phyloP scores from a whole-genome alignment of 1,140 invertebrate genomes.

The Penaeus indicus region DNA sequence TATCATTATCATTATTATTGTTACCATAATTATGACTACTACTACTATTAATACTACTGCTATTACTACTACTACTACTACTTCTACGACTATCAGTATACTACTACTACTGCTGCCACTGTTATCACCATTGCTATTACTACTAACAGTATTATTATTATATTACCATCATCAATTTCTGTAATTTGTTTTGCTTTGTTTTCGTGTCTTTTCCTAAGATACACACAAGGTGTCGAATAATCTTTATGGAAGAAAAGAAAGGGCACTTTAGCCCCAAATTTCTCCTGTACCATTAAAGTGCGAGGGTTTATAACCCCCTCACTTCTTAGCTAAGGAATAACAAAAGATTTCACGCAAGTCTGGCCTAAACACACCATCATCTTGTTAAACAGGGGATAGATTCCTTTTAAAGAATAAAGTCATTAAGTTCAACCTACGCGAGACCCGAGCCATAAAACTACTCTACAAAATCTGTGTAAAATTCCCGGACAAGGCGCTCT shows the following conservation, averaged over 20 bases:
- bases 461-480: constrained; percentile 55
- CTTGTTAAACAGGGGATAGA: constrained; percentile 52
- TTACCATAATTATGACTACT: too few relatives aligned
- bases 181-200: too few relatives aligned
- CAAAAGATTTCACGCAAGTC: constrained; percentile 45
- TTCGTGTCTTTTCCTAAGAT: too few relatives aligned
- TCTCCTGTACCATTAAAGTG: constrained; percentile 33
- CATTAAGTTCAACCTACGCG: constrained; percentile 50
- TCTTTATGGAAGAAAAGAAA: neutral
- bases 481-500: constrained; percentile 40
- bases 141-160: too few relatives aligned
- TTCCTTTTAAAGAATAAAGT: constrained; percentile 62
- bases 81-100: too few relatives aligned
- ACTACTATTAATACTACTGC: too few relatives aligned
- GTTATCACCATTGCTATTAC: too few relatives aligned
- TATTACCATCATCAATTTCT: too few relatives aligned
- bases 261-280: neutral
- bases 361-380: constrained; percentile 42
- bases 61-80: too few relatives aligned
- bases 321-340: constrained; percentile 35
- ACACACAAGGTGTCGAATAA: too few relatives aligned
- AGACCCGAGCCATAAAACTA: constrained; percentile 53
- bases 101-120: too few relatives aligned
- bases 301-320: constrained; percentile 26
- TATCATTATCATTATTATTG: too few relatives aligned